Conservation (phyloP, 2,797 vertebrate species). For the Acipenser ruthenus region DNA sequence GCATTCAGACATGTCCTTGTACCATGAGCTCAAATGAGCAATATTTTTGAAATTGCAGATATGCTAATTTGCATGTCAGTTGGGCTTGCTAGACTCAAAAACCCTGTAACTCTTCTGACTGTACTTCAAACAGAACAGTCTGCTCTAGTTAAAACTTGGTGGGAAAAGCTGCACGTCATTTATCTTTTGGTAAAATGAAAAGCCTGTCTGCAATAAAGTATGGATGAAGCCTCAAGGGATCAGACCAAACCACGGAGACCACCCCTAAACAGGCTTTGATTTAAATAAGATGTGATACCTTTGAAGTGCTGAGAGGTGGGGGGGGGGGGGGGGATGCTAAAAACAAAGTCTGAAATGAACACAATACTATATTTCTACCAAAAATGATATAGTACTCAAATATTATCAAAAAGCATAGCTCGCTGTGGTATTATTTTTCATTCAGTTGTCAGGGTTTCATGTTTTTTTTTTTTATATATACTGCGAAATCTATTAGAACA, state of each 20-base stretch:
- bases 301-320: background rate
- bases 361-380: too few relatives aligned
- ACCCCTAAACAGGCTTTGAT: background rate
- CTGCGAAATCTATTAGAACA: too few relatives aligned
- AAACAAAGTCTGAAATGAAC: too few relatives aligned
- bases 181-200: background rate
- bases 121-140: background rate
- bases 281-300: background rate
- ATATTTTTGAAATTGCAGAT: background rate
- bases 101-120: constrained; percentile 6
- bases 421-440: too few relatives aligned
- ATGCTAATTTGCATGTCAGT: background rate
- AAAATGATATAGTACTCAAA: too few relatives aligned
- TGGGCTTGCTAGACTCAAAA: constrained; percentile 8
- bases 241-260: background rate
- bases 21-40: background rate
- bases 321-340: too few relatives aligned
- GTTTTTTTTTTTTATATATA: too few relatives aligned
- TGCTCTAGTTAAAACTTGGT: background rate
- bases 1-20: constrained; percentile 4
- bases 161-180: background rate
- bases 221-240: background rate
- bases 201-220: background rate
- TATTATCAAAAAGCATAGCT: too few relatives aligned
- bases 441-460: too few relatives aligned